Percentiles rank a stretch among this genome's conserved stretches.
phyloP scores from a whole-genome alignment of 2,113 vertebrate species.

The Geococcyx californianus region DNA sequence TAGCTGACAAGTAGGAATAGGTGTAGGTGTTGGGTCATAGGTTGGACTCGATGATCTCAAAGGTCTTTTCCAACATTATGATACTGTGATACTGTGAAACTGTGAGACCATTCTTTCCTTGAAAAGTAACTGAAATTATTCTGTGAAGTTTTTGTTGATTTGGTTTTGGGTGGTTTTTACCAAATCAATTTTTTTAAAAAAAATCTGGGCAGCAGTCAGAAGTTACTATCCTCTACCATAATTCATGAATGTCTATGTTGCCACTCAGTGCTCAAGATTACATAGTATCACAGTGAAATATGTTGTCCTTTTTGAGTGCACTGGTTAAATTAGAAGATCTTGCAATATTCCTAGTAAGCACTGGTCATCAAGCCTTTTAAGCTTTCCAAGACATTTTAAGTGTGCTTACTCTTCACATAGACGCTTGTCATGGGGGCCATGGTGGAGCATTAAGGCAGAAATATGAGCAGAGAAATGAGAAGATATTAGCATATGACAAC shows the following conservation, averaged over 20 bases:
- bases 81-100: too few relatives aligned
- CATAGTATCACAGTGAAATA: neutral
- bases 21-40: too few relatives aligned
- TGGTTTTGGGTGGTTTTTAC: neutral
- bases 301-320: neutral
- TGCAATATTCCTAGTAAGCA: neutral
- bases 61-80: too few relatives aligned
- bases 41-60: too few relatives aligned
- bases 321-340: conserved; percentile 33
- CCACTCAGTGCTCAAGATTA: neutral
- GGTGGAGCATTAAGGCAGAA: conserved; percentile 21
- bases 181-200: neutral
- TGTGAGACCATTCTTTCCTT: neutral
- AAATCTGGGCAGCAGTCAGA: neutral
- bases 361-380: conserved; percentile 6
- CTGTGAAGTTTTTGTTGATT: neutral
- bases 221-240: neutral
- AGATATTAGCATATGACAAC: conserved; percentile 43
- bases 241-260: neutral
- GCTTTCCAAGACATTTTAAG: neutral
- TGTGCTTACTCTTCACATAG: neutral
- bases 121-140: neutral
- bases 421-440: neutral
- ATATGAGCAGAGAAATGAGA: conserved; percentile 42
- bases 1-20: too few relatives aligned